Evolutionary conservation across 2,797 vertebrate genomes (phyloP).

Genomic region (Cygnus olor): DNA sequence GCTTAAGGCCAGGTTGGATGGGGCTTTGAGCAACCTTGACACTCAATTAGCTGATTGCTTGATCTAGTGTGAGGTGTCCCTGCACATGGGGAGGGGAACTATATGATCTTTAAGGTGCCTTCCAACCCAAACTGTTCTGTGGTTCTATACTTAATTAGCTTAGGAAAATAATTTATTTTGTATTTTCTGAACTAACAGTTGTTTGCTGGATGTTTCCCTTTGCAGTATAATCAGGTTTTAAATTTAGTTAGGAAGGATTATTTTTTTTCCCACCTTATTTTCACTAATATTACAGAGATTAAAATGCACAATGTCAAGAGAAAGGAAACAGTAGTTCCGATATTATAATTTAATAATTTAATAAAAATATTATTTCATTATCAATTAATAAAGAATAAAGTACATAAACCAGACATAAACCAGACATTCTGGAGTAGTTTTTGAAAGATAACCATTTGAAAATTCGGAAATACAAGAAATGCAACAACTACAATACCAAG

Average conservation of each 20-base stretch:
- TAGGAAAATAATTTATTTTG: not conserved
- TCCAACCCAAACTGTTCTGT: no score
- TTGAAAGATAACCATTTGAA: not conserved
- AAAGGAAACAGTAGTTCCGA: not conserved
- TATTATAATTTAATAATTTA: not conserved
- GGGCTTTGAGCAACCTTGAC: no score
- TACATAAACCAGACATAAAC: not conserved
- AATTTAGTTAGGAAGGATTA: not conserved
- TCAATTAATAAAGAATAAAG: not conserved
- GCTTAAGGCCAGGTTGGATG: no score
- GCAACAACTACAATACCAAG: fast-evolving
- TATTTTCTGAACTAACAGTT: not conserved
- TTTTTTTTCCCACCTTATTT: not conserved
- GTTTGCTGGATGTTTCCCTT: not conserved
- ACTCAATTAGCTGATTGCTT: no score
- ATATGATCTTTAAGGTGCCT: no score
- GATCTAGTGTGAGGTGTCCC: no score
- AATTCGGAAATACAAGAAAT: not conserved
- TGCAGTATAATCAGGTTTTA: not conserved
- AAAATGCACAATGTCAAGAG: not conserved
- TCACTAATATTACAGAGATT: not conserved
- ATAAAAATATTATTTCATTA: not conserved
- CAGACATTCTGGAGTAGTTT: not conserved
- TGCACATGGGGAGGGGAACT: no score
- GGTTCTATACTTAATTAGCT: not conserved